Evolutionary conservation across 2,797 vertebrate genomes (phyloP).

Genomic region (Gobio occitaniae): DNA sequence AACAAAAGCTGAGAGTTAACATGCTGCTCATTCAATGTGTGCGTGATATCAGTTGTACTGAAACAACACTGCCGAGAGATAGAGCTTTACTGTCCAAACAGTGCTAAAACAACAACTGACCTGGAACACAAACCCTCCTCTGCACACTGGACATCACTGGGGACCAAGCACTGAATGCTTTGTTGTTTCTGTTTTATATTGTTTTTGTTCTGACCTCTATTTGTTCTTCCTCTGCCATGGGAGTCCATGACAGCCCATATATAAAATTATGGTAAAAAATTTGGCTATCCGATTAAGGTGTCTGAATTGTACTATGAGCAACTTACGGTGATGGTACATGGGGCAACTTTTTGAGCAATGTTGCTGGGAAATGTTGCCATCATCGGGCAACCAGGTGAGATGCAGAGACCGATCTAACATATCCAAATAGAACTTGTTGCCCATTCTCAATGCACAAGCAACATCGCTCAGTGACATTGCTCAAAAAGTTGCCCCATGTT

Average conservation of each 20-base stretch:
- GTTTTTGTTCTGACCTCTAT: neutral
- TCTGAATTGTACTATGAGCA: neutral
- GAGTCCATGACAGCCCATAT: neutral
- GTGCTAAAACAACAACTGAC: conserved; percentile 21
- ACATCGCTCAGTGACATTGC: no score
- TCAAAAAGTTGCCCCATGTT: no score
- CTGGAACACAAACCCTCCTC: conserved; percentile 21
- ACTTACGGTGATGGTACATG: neutral
- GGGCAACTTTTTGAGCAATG: no score
- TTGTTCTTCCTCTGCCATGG: neutral
- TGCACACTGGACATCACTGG: neutral
- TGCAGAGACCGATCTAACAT: no score
- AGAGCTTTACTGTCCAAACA: conserved; percentile 32
- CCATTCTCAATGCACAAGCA: no score
- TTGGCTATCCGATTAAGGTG: neutral
- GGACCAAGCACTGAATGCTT: neutral
- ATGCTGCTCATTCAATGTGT: conserved; percentile 35
- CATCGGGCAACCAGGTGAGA: no score
- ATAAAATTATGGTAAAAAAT: neutral
- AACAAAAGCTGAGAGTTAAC: conserved; percentile 54
- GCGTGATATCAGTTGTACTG: conserved; percentile 47
- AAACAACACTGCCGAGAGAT: conserved; percentile 49
- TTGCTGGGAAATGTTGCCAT: no score
- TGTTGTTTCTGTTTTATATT: conserved; percentile 7
- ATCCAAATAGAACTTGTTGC: no score